Percentiles rank a stretch among this genome's conserved stretches.
These are phyloP conservation scores for Penaeus monodon DNA, from an alignment of 2,888 invertebrate species.

Conservation along the genomic window DNA sequence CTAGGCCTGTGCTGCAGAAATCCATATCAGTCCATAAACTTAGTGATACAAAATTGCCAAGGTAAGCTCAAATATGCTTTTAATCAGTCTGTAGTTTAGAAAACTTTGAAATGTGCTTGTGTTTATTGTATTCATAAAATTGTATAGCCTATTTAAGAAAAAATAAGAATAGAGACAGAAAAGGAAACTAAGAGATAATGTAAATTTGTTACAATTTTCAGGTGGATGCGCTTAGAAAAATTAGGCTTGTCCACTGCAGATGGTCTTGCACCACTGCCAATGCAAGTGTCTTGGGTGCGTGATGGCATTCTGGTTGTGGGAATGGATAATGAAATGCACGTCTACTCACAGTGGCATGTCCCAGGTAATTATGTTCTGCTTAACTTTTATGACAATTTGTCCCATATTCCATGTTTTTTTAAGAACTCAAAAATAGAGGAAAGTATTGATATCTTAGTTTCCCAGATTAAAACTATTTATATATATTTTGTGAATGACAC, in stretches of 20 bases:
- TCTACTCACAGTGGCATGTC: slow-evolving; percentile 92
- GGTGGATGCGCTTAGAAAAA: slow-evolving; percentile 93
- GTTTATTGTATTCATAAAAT: background rate
- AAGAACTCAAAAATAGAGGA: too few species aligned
- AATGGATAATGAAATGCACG: slow-evolving; percentile 99
- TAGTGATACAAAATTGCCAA: slow-evolving; percentile 48
- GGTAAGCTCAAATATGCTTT: slow-evolving; percentile 9
- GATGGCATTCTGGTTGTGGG: slow-evolving; percentile 98
- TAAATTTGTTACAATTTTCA: slow-evolving; percentile 59
- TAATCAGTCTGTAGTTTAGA: background rate
- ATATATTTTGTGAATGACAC: too few species aligned
- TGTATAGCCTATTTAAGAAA: too few species aligned
- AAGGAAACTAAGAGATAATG: too few species aligned
- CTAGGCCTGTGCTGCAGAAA: slow-evolving; percentile 87
- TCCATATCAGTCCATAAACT: slow-evolving; percentile 78
- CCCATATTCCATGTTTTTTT: background rate
- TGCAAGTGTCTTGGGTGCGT: slow-evolving; percentile 98
- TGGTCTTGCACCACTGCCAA: slow-evolving; percentile 94
- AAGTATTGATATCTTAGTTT: too few species aligned
- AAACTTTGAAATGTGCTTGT: background rate
- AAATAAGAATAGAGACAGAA: too few species aligned
- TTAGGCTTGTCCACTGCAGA: slow-evolving; percentile 94
- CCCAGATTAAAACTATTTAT: too few species aligned
- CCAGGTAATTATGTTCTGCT: slow-evolving; percentile 28
- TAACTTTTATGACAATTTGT: background rate